Evolutionary conservation across 2,113 vertebrate species (phyloP), one percentile per base, ranked within the genome.

Genomic region (Boulengeromyrus knoepffleri): DNA sequence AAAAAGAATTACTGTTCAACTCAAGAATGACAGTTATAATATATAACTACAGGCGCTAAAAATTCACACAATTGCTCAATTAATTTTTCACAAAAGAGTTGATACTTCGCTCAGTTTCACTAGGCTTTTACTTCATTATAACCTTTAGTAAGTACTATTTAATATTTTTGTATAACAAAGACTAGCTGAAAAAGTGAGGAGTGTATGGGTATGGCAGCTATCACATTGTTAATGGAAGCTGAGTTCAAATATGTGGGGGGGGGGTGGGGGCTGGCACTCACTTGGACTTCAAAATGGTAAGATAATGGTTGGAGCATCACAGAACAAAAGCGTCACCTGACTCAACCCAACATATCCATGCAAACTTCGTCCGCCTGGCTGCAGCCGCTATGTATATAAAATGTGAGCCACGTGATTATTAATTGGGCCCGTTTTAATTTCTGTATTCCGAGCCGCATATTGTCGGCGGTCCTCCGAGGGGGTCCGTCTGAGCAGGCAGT

Each of bases 401-500:
- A 98, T 98, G 98, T 98, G 97, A 98, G 99, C 97, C 97, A 97
- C 97, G 96, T 98, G 98, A 99, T 99, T 98, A 98, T 99, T 99
- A 99, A 99, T 99, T 99, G 98, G 97, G 96, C 97, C 97, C 97
- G 97, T 96, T 97, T 97, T 98, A 97, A 97, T 99, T 97, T 98
- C 97, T 97, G 98, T 97, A 97, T 98, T 98, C 97, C 95, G 92
- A 96, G 96, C 97, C 97, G 97, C 97, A 97, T 98, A 98, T 98
- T 98, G 97, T 97, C 97, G 97, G 97, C 94, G 91, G 97, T 97
- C 97, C 98, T 99, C 98, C 97, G 97, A 97, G 97, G 17, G 98
- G 97, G 97, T 98, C 97, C 96, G 97, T 97, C 97, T 97, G 97
- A 96, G 98, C 97, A 97, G 96, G n/a, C 97, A 96, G 97, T 97